Percentiles rank a stretch among this genome's conserved stretches.
phyloP scores from a whole-genome alignment of 1,140 invertebrate genomes.

The Dinothrombium tinctorium region DNA sequence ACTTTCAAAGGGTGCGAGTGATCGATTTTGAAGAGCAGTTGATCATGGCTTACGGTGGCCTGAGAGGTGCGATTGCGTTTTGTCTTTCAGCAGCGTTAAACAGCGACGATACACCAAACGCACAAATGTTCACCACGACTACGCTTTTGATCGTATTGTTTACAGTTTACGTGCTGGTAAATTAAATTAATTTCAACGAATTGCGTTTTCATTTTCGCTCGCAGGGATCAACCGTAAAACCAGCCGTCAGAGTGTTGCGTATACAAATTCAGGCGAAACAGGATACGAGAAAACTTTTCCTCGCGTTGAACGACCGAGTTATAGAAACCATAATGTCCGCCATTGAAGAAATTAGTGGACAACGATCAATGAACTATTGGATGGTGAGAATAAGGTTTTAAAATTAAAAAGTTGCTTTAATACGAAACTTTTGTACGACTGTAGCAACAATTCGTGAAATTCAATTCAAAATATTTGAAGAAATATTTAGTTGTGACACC shows the following conservation, averaged over 20 bases:
- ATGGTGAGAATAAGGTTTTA: too few species aligned
- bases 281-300: too few species aligned
- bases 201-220: constrained; percentile 3
- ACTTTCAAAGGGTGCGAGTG: constrained; percentile 35
- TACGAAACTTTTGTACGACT: too few species aligned
- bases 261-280: constrained; percentile 24
- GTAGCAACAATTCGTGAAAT: too few species aligned
- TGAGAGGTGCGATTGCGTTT: constrained; percentile 94
- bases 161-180: constrained; percentile 73
- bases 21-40: constrained; percentile 87
- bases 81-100: constrained; percentile 79
- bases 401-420: too few species aligned
- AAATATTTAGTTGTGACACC: too few species aligned
- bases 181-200: neutral
- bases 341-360: neutral
- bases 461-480: too few species aligned
- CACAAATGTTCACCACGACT: constrained; percentile 85
- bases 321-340: constrained; percentile 19
- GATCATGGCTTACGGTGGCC: constrained; percentile 94
- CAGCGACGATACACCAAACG: constrained; percentile 34
- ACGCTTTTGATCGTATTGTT: constrained; percentile 96
- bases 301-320: constrained; percentile 27
- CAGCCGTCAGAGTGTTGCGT: constrained; percentile 32
- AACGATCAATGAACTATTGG: neutral
- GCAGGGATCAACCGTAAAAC: constrained; percentile 36